Evolutionary conservation across 2,113 vertebrate genomes (phyloP).

Genomic region (Semicossyphus pulcher): DNA sequence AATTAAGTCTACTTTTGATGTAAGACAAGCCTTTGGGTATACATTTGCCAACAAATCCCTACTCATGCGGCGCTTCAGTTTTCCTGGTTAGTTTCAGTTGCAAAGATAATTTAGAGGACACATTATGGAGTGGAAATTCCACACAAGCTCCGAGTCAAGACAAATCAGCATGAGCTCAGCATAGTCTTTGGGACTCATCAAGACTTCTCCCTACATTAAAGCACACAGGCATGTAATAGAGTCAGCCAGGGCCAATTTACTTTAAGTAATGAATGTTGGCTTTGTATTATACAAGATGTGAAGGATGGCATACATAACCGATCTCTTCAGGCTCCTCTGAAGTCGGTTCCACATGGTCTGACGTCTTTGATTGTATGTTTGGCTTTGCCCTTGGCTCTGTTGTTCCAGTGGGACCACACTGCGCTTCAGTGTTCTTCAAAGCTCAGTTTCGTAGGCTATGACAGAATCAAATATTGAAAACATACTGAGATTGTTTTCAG

Average conservation of each 20-base stretch:
- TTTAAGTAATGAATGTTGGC: slow-evolving; percentile 61
- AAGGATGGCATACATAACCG: slow-evolving; percentile 5
- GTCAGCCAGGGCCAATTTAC: slow-evolving; percentile 51
- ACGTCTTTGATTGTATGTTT: slow-evolving; percentile 10
- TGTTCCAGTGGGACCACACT: background rate
- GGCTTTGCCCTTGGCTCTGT: slow-evolving; percentile 15
- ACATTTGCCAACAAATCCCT: slow-evolving; percentile 53
- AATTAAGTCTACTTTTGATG: slow-evolving; percentile 72
- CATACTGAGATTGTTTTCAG: slow-evolving; percentile 2
- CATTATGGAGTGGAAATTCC: slow-evolving; percentile 22
- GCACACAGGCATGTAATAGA: slow-evolving; percentile 31
- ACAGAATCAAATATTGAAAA: slow-evolving; percentile 28
- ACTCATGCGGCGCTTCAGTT: slow-evolving; percentile 13
- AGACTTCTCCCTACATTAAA: slow-evolving; percentile 22
- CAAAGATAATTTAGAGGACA: slow-evolving; percentile 44
- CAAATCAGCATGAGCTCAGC: slow-evolving; percentile 9
- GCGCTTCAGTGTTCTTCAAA: background rate
- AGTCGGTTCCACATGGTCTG: background rate
- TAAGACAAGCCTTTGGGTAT: slow-evolving; percentile 53
- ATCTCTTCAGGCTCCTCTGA: background rate
- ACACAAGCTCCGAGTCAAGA: slow-evolving; percentile 18
- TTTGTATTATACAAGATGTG: slow-evolving; percentile 30
- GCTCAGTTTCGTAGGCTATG: background rate
- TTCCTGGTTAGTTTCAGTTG: slow-evolving; percentile 31
- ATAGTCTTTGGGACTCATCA: slow-evolving; percentile 8